Evolutionary conservation across 2,888 invertebrate genomes (phyloP), one percentile per base, ranked within the genome.

Genomic region (Caenorhabditis sp.): DNA sequence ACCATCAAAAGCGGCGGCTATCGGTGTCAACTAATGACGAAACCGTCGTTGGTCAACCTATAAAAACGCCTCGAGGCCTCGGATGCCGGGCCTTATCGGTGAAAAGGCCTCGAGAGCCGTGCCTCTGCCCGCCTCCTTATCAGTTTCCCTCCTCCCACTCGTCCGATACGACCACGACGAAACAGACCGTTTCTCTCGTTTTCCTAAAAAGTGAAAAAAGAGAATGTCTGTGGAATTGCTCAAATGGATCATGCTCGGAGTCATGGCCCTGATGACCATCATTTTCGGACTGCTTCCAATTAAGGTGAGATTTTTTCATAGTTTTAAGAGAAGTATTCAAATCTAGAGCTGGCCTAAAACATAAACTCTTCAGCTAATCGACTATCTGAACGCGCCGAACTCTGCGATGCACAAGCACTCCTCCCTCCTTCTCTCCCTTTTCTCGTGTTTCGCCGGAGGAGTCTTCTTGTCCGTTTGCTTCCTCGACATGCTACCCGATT

Each of bases 201-300:
- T n/a, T n/a, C n/a, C n/a, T n/a, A n/a, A n/a, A n/a, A n/a, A n/a
- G n/a, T n/a, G n/a, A n/a, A n/a, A n/a, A n/a, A n/a, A n/a, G 37
- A 43, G 6, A 30, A 81, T 81, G 81, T 68, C 70, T 20, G 27
- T 79, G n/a, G 75, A 61, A 7, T 9, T 77, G 17, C 39, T 85
- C 13, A 85, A 85, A 73, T 65, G 77, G 46, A 81, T 84, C 20
- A 75, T 85, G 50, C 70, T 85, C 17, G 81, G 70, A 13, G 79
- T 79, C 11, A 84, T 85, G 84, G 75, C 62, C 6, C 20, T 84
- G 8, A 75, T 84, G 37, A 77, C 83, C 13, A 39, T 81, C 11
- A 22, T 83, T 17, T 82, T 80, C 55, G 84, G 85, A n/a, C 53
- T 84, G 30, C 26, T 83, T 15, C 91, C 99, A 7, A 91, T 93